These are phyloP conservation scores for Hoplias malabaricus DNA, from an alignment of 2,113 vertebrate genomes.

Conservation along the genomic window DNA sequence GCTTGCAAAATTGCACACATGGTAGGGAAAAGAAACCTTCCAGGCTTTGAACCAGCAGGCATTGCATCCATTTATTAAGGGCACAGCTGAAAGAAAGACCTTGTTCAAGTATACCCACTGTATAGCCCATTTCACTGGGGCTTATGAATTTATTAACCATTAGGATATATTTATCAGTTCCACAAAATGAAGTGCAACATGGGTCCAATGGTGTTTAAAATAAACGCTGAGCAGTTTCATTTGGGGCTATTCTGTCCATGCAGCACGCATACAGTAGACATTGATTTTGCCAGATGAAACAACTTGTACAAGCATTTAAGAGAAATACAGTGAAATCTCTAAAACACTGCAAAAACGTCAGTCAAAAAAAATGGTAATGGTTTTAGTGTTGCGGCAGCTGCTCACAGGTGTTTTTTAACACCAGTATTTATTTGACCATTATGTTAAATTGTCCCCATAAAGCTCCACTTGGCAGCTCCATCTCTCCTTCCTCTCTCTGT, in stretches of 20 bases:
- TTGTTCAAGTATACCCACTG: not conserved
- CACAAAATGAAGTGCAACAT: not conserved
- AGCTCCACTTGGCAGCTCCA: slow-evolving; percentile 69
- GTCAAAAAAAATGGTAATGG: slow-evolving; percentile 65
- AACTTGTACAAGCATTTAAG: slow-evolving; percentile 50
- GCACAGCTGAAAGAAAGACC: not conserved
- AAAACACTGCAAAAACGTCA: slow-evolving; percentile 59
- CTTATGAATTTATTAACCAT: slow-evolving; percentile 1
- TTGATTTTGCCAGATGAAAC: slow-evolving; percentile 46
- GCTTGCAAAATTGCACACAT: slow-evolving; percentile 33
- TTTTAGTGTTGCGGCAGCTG: slow-evolving; percentile 55
- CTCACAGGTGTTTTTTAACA: slow-evolving; percentile 70
- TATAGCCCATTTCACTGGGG: not conserved
- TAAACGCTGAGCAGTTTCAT: slow-evolving; percentile 1
- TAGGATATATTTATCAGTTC: not conserved
- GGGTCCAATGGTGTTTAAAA: not conserved
- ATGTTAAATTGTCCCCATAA: slow-evolving; percentile 79
- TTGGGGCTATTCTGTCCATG: not conserved
- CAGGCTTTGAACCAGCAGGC: not conserved
- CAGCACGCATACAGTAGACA: not conserved
- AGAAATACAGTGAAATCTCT: slow-evolving; percentile 58
- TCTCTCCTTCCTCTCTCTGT: slow-evolving; percentile 68
- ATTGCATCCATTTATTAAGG: not conserved
- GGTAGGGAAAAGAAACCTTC: slow-evolving; percentile 6
- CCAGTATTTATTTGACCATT: slow-evolving; percentile 77